Conservation (phyloP, 2,113 vertebrate species). For the Thalassoma bifasciatum region DNA sequence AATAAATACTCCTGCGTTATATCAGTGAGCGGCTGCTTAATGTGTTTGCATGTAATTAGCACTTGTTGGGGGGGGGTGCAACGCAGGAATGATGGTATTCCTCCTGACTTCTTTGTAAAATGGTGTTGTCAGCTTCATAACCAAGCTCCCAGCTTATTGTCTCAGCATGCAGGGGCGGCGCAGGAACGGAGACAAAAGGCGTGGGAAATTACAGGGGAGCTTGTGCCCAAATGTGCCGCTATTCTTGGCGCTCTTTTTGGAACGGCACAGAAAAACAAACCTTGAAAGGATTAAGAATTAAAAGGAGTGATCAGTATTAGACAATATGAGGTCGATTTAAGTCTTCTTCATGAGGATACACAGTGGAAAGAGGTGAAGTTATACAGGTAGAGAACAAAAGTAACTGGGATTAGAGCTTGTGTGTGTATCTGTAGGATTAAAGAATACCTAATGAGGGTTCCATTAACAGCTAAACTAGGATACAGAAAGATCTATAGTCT, state of each 20-base stretch:
- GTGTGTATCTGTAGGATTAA: not conserved
- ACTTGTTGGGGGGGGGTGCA: not conserved
- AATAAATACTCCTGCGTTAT: constrained; percentile 28
- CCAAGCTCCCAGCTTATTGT: constrained; percentile 71
- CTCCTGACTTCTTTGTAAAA: constrained; percentile 53
- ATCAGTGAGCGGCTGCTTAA: constrained; percentile 30
- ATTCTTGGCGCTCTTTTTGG: constrained; percentile 66
- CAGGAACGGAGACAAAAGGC: constrained; percentile 75
- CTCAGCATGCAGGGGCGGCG: constrained; percentile 67
- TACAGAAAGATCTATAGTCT: not conserved
- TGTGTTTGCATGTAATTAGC: constrained; percentile 16
- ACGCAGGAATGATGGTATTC: constrained; percentile 36
- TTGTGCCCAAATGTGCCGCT: constrained; percentile 66
- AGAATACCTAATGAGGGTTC: not conserved
- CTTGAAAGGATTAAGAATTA: constrained; percentile 41
- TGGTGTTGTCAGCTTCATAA: constrained; percentile 63
- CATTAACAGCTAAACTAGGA: not conserved
- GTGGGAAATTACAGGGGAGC: constrained; percentile 76
- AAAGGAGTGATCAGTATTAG: constrained; percentile 20
- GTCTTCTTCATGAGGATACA: not conserved
- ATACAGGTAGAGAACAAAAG: not conserved
- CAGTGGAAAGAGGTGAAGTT: not conserved
- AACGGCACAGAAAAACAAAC: constrained; percentile 45
- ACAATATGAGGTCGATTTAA: constrained; percentile 23
- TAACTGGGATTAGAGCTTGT: not conserved